Evolutionary conservation across 1,140 invertebrate species (phyloP).

Genomic region (Aleiodes sp.): DNA sequence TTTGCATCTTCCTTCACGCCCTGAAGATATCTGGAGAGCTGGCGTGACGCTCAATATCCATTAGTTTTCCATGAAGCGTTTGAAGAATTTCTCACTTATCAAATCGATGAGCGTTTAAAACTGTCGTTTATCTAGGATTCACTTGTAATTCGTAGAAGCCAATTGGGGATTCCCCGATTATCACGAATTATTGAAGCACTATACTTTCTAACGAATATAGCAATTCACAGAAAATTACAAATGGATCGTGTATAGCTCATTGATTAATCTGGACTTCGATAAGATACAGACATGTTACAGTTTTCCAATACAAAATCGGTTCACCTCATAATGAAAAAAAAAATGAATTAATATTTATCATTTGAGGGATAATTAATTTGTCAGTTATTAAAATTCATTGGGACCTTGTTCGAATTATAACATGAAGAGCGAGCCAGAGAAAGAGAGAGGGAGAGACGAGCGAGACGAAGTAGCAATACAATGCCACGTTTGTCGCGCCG

Average conservation of each 20-base stretch:
- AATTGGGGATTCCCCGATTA: constrained; percentile 23
- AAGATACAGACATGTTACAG: no score
- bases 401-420: constrained; percentile 2
- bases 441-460: not conserved
- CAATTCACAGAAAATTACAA: no score
- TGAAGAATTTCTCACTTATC: no score
- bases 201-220: not conserved
- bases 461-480: not conserved
- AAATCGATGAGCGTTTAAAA: no score
- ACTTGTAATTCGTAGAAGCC: constrained; percentile 18
- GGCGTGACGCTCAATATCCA: no score
- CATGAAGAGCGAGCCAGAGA: not conserved
- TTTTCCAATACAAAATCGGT: no score
- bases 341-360: not conserved
- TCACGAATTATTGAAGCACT: not conserved
- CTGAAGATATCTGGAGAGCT: no score
- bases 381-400: constrained; percentile 11
- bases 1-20: no score
- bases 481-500: constrained; percentile 14
- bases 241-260: no score
- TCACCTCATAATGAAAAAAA: not conserved
- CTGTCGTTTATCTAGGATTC: constrained; percentile 15
- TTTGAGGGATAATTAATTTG: not conserved
- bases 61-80: no score
- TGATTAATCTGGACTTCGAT: no score